A percentile compares a stretch with the other conserved stretches of the same genome.
Conservation (phyloP, 2,888 invertebrate genomes). For the Tetramorium bicarinatum region DNA sequence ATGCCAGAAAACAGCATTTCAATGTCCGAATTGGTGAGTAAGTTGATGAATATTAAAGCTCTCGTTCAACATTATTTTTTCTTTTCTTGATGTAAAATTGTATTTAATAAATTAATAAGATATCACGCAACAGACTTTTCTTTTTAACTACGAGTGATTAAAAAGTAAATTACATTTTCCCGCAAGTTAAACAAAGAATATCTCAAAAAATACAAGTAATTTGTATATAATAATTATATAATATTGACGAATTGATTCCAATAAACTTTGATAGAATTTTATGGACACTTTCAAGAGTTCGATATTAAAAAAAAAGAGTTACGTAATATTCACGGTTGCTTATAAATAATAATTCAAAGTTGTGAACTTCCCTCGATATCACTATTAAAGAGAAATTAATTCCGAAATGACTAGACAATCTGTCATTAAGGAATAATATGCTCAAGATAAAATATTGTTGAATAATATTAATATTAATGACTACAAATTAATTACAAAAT, state of each 20-base stretch:
- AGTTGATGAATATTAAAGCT: neutral
- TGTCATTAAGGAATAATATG: neutral
- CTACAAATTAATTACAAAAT: neutral
- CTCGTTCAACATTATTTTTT: neutral
- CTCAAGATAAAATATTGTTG: neutral
- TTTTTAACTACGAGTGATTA: neutral
- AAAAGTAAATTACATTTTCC: neutral
- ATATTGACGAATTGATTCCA: neutral
- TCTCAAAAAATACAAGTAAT: neutral
- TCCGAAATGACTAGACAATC: neutral
- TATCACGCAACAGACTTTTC: neutral
- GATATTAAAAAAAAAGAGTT: neutral
- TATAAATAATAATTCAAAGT: constrained; percentile 5
- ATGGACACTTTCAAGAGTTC: neutral
- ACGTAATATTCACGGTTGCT: neutral
- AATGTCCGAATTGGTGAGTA: constrained; percentile 74
- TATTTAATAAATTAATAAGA: neutral
- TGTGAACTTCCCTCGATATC: neutral
- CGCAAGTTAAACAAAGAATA: neutral
- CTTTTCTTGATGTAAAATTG: neutral
- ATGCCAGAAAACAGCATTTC: constrained; percentile 70
- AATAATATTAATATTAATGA: neutral
- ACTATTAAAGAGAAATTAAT: neutral
- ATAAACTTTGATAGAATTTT: neutral
- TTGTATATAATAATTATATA: neutral